Base-by-base conservation (phyloP, 1,140 invertebrate genomes). In the Lutraria rhynchaena region DNA sequence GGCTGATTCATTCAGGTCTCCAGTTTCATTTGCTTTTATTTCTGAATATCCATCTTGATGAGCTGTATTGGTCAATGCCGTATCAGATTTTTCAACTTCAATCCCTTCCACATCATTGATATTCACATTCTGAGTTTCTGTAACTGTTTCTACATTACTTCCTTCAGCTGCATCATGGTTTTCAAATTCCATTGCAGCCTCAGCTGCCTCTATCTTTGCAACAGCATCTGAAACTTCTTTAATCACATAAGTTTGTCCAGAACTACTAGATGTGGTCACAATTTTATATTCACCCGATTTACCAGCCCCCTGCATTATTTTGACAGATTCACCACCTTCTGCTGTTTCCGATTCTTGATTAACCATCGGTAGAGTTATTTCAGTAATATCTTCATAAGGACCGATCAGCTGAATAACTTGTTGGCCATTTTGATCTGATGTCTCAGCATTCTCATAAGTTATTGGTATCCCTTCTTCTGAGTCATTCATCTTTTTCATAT, bases 351-450 rank as follows among this genome's bases (percentile, higher is more conserved):
- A 37, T 29, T 71, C 53, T 13, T 57, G 49, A 9, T 55, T 55
- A 35, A 37, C 53, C n/a, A 67, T 37, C 22, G 75, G 29, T 13
- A 80, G 53, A 22, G 65, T 80, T 4, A 69, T 69, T 60, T 80
- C 76, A 17, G 61, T 77, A 15, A 77, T 58, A 24, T 67, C 75
- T 53, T 77, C 46, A 69, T 80, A 53, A 19, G 76, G 49, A 35
- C 65, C 76, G 22, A 80, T 61, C 0, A 80, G 55, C 31, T 51
- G 29, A 19, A 80, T 80, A 33, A 80, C 65, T 49, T 80, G 76
- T 13, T 67, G 61, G 5, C 63, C 63, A 17, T 67, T 41, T 29
- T 67, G 63, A 27, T 67, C 55, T 31, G 37, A 19, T 29, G 37
- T 51, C 33, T 80, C 76, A 22, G 29, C 24, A 35, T 37, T 33